Base-by-base conservation (phyloP, 2,113 vertebrate species). In the Eleginops maclovinus region DNA sequence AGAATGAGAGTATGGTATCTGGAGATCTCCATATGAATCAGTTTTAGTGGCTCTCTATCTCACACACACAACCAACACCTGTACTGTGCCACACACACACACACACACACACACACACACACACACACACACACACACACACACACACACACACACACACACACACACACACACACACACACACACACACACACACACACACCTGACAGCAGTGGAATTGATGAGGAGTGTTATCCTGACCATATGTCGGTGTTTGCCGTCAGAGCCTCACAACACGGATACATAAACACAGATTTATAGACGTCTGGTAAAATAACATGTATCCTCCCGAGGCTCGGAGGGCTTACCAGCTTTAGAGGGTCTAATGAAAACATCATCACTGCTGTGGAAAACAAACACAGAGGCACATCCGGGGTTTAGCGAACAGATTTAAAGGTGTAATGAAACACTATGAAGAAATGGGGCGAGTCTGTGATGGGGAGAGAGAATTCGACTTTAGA, bases 251-350 rank as follows among this genome's bases (percentile, higher is more conserved):
- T 46, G 28, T 77, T 68, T 59, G 55, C 15, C 17, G 22, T 63
- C 72, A 44, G 50, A 47, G 22, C 6, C 67, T 81, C 66, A 51
- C 14, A 53, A 22, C 64, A 15, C 2, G 4, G 26, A 54, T 46
- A 9, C 21, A 53, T 83, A 67, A 77, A 89, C 21, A 24, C 0
- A 28, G 72, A 75, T 85, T 84, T 80, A 77, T 17, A 36, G 71
- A 22, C 15, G 40, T 47, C n/a, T 9, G 0, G 7, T 61, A 53
- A 62, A 72, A 72, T 13, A 72, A 55, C 47, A 19, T 9, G 22
- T 21, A 50, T 36, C 22, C 68, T 73, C 59, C 46, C 2, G 59
- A 36, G 68, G 47, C 15, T 43, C 43, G 0, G 12, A 11, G 49
- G 49, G 44, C 0, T 66, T 6, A 16, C 44, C 31, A 54, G 0